Evolutionary conservation across 2,888 invertebrate genomes (phyloP).

Genomic region (Apamea sordens): DNA sequence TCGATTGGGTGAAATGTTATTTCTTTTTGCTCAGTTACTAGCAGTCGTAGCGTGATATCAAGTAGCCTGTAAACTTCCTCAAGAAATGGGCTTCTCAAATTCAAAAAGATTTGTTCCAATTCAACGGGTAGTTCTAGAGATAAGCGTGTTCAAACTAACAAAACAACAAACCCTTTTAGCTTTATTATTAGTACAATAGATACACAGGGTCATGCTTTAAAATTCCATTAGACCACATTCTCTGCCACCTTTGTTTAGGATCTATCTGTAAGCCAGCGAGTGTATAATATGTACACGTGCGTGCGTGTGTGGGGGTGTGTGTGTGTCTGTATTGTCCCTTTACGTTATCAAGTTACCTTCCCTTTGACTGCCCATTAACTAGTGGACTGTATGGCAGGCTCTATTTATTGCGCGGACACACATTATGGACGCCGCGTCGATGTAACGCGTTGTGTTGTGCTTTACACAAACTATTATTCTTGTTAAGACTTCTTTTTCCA

Average conservation of each 20-base stretch:
- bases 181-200: not conserved
- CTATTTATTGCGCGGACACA: conserved; percentile 32
- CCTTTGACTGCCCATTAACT: conserved; percentile 45
- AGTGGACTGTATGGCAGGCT: not conserved
- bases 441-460: conserved; percentile 10
- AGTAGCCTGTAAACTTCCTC: no score
- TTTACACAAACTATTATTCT: conserved; percentile 33
- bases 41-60: not conserved
- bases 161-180: not conserved
- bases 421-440: conserved; percentile 6
- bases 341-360: conserved; percentile 28
- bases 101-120: no score
- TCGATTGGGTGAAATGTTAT: not conserved
- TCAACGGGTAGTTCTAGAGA: not conserved
- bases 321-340: conserved; percentile 21
- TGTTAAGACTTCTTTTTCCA: conserved; percentile 13
- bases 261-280: not conserved
- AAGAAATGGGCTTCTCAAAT: not conserved
- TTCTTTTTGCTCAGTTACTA: not conserved
- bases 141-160: not conserved
- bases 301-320: no score
- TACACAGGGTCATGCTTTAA: not conserved
- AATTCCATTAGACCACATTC: not conserved
- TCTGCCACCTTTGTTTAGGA: not conserved
- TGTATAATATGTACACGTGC: conserved; percentile 1